Evolutionary conservation across 2,888 invertebrate genomes (phyloP).

Genomic region (Ectobius pallidus): DNA sequence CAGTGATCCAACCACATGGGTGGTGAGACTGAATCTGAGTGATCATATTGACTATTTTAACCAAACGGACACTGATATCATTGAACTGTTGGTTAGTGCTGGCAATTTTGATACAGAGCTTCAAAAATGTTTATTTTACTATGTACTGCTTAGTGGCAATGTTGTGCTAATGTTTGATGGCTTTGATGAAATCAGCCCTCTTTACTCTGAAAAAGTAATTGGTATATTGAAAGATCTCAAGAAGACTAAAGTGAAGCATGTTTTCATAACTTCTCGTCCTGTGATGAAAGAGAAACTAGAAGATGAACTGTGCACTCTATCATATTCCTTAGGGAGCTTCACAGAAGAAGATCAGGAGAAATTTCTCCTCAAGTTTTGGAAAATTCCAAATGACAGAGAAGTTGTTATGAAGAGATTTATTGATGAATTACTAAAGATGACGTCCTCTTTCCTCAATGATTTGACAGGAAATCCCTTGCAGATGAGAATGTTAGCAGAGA

Average conservation of each 20-base stretch:
- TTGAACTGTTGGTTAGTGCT: not conserved
- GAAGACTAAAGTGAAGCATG: not conserved
- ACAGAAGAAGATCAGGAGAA: not conserved
- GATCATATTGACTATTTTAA: not conserved
- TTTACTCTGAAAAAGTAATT: not conserved
- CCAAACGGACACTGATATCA: not conserved
- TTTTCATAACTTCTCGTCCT: conserved; percentile 13
- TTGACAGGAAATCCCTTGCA: conserved; percentile 34
- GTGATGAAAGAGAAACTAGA: not conserved
- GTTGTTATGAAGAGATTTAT: not conserved
- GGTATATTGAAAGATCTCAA: not conserved
- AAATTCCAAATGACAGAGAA: not conserved
- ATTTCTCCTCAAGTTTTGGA: conserved; percentile 6
- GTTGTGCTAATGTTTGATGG: not conserved
- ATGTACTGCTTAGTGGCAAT: not conserved
- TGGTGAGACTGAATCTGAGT: not conserved
- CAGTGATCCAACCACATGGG: not conserved
- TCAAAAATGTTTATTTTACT: not conserved
- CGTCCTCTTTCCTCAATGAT: not conserved
- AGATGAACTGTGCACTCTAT: not conserved
- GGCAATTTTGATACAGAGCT: not conserved
- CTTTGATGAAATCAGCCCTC: conserved; percentile 14
- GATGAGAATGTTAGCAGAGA: conserved; percentile 29
- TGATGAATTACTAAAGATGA: not conserved
- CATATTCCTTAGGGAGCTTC: not conserved